Evolutionary conservation across 2,888 invertebrate genomes (phyloP).

Genomic region (Platypus cylindrus): DNA sequence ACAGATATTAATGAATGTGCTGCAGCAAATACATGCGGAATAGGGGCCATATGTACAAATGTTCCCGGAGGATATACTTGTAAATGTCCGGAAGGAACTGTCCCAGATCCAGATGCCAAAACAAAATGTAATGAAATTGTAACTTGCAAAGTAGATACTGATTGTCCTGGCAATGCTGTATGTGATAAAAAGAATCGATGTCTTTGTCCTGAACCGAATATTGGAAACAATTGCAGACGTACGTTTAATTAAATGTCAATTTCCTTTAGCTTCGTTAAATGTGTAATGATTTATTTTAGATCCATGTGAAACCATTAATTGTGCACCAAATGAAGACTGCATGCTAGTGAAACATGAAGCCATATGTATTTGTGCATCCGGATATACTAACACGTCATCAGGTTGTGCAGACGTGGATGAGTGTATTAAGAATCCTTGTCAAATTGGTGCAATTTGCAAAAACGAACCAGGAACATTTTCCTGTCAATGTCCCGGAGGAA

Average conservation of each 20-base stretch:
- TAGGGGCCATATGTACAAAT: slow-evolving; percentile 70
- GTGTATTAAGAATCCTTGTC: slow-evolving; percentile 72
- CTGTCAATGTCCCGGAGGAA: slow-evolving; percentile 79
- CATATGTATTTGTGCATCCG: slow-evolving; percentile 71
- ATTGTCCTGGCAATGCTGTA: slow-evolving; percentile 82
- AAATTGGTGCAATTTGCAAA: slow-evolving; percentile 72
- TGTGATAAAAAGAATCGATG: slow-evolving; percentile 70
- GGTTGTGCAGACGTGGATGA: slow-evolving; percentile 86
- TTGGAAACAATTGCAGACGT: slow-evolving; percentile 87
- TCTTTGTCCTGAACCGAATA: slow-evolving; percentile 79
- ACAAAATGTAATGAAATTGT: slow-evolving; percentile 73
- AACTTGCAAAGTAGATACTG: slow-evolving; percentile 57
- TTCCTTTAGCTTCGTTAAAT: background rate
- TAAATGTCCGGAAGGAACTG: slow-evolving; percentile 66
- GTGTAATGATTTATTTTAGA: slow-evolving; percentile 41
- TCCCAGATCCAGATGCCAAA: slow-evolving; percentile 74
- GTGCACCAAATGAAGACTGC: slow-evolving; percentile 81
- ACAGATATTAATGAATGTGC: slow-evolving; percentile 75
- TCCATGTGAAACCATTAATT: slow-evolving; percentile 77
- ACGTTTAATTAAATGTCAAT: slow-evolving; percentile 34
- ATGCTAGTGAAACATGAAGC: slow-evolving; percentile 72
- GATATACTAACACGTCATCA: slow-evolving; percentile 56
- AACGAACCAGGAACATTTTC: slow-evolving; percentile 77
- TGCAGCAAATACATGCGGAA: slow-evolving; percentile 58
- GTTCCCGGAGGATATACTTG: slow-evolving; percentile 65